These are phyloP conservation scores for Nemoura dubitans DNA, from an alignment of 2,888 invertebrate genomes.

Conservation along the genomic window DNA sequence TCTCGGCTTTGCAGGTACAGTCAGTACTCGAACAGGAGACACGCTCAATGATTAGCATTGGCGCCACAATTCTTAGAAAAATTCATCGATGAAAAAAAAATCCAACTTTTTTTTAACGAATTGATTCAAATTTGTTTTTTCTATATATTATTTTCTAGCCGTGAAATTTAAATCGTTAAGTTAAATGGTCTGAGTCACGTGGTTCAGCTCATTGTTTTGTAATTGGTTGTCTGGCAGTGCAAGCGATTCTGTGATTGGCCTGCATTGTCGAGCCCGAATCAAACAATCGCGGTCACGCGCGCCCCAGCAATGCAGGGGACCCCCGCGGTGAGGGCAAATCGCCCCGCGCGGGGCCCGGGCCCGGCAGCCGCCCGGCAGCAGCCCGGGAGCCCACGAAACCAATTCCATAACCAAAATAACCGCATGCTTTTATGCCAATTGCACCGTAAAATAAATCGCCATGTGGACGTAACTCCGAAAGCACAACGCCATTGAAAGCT, in stretches of 20 bases:
- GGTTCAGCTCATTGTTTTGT: conserved; percentile 23
- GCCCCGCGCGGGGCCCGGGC: neutral
- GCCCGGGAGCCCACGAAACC: neutral
- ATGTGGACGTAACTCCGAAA: conserved; percentile 19
- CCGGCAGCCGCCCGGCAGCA: neutral
- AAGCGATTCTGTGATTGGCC: conserved; percentile 23
- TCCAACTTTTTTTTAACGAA: neutral
- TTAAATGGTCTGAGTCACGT: conserved; percentile 39
- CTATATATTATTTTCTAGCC: conserved; percentile 37
- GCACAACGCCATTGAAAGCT: neutral
- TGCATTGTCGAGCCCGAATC: conserved; percentile 8
- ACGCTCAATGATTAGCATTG: conserved; percentile 27
- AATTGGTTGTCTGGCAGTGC: conserved; percentile 27
- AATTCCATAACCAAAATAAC: conserved; percentile 30
- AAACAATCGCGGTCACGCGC: conserved; percentile 29
- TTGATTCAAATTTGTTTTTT: conserved; percentile 29
- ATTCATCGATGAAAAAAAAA: conserved; percentile 22
- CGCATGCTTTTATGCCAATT: conserved; percentile 16
- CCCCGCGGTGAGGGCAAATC: neutral
- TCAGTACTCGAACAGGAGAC: neutral
- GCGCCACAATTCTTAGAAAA: conserved; percentile 34
- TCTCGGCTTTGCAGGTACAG: neutral
- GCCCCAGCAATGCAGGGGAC: neutral
- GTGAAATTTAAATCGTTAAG: conserved; percentile 40
- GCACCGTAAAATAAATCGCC: conserved; percentile 13